Evolutionary conservation across 2,113 vertebrate genomes (phyloP), one percentile per base, ranked within the genome.

Genomic region (Pimephales promelas): DNA sequence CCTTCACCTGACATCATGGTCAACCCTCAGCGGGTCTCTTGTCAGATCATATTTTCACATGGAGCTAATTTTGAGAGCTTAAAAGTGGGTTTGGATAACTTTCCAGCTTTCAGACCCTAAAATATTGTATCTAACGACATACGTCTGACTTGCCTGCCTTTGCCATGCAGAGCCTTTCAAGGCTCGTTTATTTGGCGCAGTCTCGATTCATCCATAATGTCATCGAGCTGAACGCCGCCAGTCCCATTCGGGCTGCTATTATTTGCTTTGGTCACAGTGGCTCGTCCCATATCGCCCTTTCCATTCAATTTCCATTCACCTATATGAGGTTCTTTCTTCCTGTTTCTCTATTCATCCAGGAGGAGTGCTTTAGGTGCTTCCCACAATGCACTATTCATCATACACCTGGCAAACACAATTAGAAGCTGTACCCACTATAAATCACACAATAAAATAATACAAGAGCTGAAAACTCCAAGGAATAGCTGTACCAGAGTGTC

Each of bases 331-430:
- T 40, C 40, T 84, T 28, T 84, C 62, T 78, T 28, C 31, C 8
- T 13, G 31, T 61, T 85, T 83, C 28, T 31, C 24, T 40, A 84
- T 66, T 77, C 49, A 84, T 78, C 49, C 83, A 64, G 24, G 31
- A 40, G 24, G 71, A 71, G 47, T 20, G 75, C 57, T 85, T 68
- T 68, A 79, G 86, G 74, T 85, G 45, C 59, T 70, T 83, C 84
- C 86, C 75, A 85, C 84, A 77, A 87, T 87, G 66, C 80, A 80
- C 74, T 57, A 85, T 87, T 85, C 74, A 85, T 83, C 86, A 87
- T 57, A 59, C 57, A 52, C 57, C 72, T 47, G 78, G 70, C 81
- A 75, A 56, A 83, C 83, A 85, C 61, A 87, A 87, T 87, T 87
- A 85, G 76, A 31, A 24, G 45, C 61, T 52, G 11, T 71, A 62